Evolutionary conservation across 1,140 invertebrate genomes (phyloP), one percentile per base, ranked within the genome.

Genomic region (Trichoplusia ni): DNA sequence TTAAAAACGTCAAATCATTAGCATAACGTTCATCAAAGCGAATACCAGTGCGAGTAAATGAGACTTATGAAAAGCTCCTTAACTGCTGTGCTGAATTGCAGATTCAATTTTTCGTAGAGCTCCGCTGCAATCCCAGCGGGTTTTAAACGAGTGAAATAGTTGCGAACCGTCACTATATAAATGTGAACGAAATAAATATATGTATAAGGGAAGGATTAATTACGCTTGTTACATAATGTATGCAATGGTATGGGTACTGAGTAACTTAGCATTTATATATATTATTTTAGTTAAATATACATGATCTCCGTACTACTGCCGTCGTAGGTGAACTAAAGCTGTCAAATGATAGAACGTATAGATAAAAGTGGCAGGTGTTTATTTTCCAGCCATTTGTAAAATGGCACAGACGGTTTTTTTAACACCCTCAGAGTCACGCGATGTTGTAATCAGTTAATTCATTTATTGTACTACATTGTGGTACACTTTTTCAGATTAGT

Each of bases 41-140:
- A 54, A 14, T 37, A 60, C 56, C 66, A 65, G 46, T 40, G 49
- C 61, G 14, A 60, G 71, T 54, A 67, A 79, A 77, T 67, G 56
- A 64, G 70, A 77, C 70, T 79, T 68, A 56, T 38, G 53, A 29
- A 54, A 64, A 46, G 64, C 42, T 63, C 63, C 27, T 51, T 35
- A 56, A 27, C 64, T 56, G 54, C 56, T 44, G 40, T 40, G 60
- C 62, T 51, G 69, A 67, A 72, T 70, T 66, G 67, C 65, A 71
- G 56, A 71, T 74, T 74, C 60, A 72, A 68, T 74, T 77, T 74
- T 69, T 74, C 58, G 51, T 31, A 56, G 18, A 67, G 68, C 69
- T 63, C 67, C 54, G 64, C 64, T 19, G 51, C 38, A 18, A 38
- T 66, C 56, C 31, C 38, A 18, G 61, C 19, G 54, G 63, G 9